Evolutionary conservation across 2,113 vertebrate species (phyloP).

Genomic region (Rhinopithecus roxellana): DNA sequence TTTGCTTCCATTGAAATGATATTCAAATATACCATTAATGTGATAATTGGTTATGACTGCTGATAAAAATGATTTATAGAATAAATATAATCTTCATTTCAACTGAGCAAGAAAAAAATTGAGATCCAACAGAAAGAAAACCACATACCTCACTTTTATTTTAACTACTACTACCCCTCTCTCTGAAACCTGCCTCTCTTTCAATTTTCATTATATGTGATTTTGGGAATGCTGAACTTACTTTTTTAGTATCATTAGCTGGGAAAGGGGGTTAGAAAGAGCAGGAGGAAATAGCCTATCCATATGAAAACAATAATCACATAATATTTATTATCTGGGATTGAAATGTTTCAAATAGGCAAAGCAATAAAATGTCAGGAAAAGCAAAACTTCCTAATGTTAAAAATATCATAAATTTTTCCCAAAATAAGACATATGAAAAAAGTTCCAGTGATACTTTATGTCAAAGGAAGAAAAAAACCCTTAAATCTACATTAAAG

Average conservation of each 20-base stretch:
- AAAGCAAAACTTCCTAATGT: constrained; percentile 87
- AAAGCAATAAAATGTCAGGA: constrained; percentile 87
- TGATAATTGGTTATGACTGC: constrained; percentile 43
- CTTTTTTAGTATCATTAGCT: constrained; percentile 81
- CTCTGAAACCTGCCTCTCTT: constrained; percentile 31
- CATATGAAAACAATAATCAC: constrained; percentile 90
- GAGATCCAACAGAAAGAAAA: constrained; percentile 44
- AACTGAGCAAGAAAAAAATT: constrained; percentile 2
- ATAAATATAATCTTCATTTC: constrained; percentile 41
- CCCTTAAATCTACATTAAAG: constrained; percentile 68
- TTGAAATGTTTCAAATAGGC: constrained; percentile 88
- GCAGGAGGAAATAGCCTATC: constrained; percentile 81
- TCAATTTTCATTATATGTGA: constrained; percentile 34
- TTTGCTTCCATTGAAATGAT: constrained; percentile 3
- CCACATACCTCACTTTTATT: constrained; percentile 50
- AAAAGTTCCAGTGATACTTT: constrained; percentile 81
- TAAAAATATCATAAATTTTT: constrained; percentile 85
- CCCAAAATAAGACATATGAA: constrained; percentile 75
- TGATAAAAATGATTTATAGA: constrained; percentile 72
- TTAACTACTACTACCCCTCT: neutral
- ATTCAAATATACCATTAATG: constrained; percentile 42
- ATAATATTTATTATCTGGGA: constrained; percentile 89
- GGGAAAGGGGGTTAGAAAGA: constrained; percentile 81
- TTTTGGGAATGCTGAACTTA: constrained; percentile 76
- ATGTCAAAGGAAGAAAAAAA: constrained; percentile 49